Evolutionary conservation across 2,113 vertebrate species (phyloP), one percentile per base, ranked within the genome.

Genomic region (Sapayoa aenigma): DNA sequence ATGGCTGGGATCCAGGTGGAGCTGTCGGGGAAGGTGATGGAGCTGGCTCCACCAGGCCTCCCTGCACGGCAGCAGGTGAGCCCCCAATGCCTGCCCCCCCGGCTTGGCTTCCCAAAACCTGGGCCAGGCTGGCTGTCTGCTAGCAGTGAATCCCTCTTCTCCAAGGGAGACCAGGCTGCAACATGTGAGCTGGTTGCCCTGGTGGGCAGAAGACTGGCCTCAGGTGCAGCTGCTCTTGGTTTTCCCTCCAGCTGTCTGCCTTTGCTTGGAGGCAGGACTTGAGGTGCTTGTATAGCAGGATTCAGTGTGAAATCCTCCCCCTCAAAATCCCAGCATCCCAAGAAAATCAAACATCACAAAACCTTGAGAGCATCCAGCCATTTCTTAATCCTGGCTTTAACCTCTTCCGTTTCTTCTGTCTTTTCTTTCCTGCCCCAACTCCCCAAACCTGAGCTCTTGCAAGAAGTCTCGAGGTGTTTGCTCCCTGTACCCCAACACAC

Each of bases 21-120:
- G 94, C 98, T 99, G 16, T 99, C 99, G 0, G 97, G 98, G n/a
- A 98, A 99, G 96, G 99, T 99, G 94, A 99, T 99, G 99, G 99
- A 99, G 84, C 97, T 99, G 79, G 99, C 99, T 72, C 99, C 99
- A 0, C 98, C 97, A 0, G 98, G 98, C 75, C 98, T 99, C 97
- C 98, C 98, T 24, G 69, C 97, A 93, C 98, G 98, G 88, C 99
- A 99, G 84, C 98, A 99, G 99, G 99, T 99, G 98, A 96, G 37
- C 22, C 18, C 14, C 33, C 5, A 0, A 21, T 4, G 1, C 46
- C 55, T 1, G 0, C 3, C 13, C 33, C 23, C 15, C 41, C 85
- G 1, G 1, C 41, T 37, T 1, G 6, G 27, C 49, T 93, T 77
- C 83, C 39, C 9, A 12, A 47, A 86, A 50, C 41, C 1, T 0